These are phyloP conservation scores for Mythimna pallens DNA, from an alignment of 2,888 invertebrate species.

Conservation along the genomic window DNA sequence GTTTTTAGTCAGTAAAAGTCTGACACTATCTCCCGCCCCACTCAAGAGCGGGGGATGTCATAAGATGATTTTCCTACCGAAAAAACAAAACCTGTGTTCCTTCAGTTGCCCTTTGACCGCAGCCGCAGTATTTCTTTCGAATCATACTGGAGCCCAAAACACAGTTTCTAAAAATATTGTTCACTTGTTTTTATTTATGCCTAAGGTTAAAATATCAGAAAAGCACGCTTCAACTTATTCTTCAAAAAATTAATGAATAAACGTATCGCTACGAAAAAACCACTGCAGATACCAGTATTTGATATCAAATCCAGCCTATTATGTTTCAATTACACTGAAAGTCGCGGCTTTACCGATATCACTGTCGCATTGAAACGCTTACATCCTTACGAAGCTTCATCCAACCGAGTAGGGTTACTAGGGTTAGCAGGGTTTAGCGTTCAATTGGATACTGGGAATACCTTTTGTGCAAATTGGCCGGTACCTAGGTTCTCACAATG, in stretches of 20 bases:
- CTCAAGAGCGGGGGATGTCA: too few species aligned
- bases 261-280: neutral
- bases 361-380: conserved; percentile 34
- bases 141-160: too few species aligned
- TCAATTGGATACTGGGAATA: conserved; percentile 72
- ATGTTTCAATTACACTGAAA: conserved; percentile 33
- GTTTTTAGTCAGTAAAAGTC: too few species aligned
- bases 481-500: conserved; percentile 70
- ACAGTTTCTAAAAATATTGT: too few species aligned
- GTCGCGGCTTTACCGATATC: conserved; percentile 34
- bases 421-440: conserved; percentile 57
- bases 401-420: conserved; percentile 22
- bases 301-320: conserved; percentile 31
- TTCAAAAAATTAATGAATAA: neutral
- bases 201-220: neutral
- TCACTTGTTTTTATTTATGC: too few species aligned
- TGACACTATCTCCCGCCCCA: too few species aligned
- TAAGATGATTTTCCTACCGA: too few species aligned
- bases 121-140: too few species aligned
- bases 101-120: too few species aligned
- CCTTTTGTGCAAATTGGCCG: conserved; percentile 73
- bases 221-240: neutral
- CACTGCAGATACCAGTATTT: neutral
- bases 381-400: conserved; percentile 27
- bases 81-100: too few species aligned